Evolutionary conservation across 2,888 invertebrate species (phyloP), one percentile per base, ranked within the genome.

Genomic region (Teleiodes luculella): DNA sequence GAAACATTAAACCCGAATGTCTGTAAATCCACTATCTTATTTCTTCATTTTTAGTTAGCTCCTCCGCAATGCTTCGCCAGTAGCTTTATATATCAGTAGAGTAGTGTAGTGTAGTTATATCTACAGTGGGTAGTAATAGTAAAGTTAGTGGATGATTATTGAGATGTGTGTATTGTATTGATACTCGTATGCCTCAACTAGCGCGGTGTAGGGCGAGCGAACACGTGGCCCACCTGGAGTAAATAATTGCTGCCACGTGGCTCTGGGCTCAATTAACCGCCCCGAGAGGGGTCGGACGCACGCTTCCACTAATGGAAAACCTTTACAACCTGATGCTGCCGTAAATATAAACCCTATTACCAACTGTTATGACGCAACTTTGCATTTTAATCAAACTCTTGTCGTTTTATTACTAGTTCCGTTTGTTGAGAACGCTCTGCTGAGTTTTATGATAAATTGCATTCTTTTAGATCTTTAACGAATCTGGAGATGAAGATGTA

Each of bases 231-330:
- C 88, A 77, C 75, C 76, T 80, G 74, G 66, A 78, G 88, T 89
- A 88, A 89, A 88, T 89, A 88, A 88, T 89, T 88, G 85, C 59
- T 80, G 59, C 78, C 88, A 89, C 88, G 88, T 88, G 88, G 80
- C 67, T 61, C 63, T 64, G 65, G 66, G 74, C 74, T 74, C 85
- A 86, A 86, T 86, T 86, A 87, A 78, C 78, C 76, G 65, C 74
- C 73, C 71, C 70, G 63, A 64, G 68, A 64, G 73, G 77, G 78
- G 78, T 69, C 65, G 74, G 61, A 70, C 78, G 77, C 76, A 70
- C 76, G 76, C 77, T 75, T 71, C 71, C 76, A 65, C 72, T 76
- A 67, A 76, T 75, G 65, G 68, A 66, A 66, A 71, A 74, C 68
- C 70, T 74, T 66, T 70, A 72, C 73, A 72, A 72, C 66, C 63